Percentiles rank a stretch among this genome's conserved stretches.
Evolutionary conservation across 2,113 vertebrate species (phyloP).

Genomic region (Planiliza haematocheilus): DNA sequence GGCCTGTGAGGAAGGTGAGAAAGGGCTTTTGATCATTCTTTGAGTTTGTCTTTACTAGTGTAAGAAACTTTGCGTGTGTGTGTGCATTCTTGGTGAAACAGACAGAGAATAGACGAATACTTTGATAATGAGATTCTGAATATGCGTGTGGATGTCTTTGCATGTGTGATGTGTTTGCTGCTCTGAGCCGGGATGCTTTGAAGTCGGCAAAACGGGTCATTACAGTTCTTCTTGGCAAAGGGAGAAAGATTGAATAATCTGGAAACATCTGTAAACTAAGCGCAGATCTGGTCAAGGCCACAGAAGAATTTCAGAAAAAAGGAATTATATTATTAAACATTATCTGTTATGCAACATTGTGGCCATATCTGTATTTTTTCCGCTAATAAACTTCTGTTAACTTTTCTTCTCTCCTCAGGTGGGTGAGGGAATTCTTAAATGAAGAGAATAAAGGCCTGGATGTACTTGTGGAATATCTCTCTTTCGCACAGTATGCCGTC

Average conservation of each 20-base stretch:
- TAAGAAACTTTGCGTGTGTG: conserved; percentile 11
- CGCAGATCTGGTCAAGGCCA: background rate
- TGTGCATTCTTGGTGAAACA: background rate
- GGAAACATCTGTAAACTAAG: conserved; percentile 11
- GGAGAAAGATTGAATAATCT: conserved; percentile 9
- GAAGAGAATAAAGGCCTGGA: conserved; percentile 98
- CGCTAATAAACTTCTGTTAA: no score
- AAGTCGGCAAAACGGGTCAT: conserved; percentile 30
- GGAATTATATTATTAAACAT: background rate
- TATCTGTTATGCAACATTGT: no score
- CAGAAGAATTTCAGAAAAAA: background rate
- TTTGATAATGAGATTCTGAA: conserved; percentile 34
- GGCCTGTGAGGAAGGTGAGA: conserved; percentile 48
- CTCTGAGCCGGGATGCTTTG: conserved; percentile 39
- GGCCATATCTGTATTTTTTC: no score
- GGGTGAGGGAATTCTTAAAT: conserved; percentile 98
- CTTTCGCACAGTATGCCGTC: conserved; percentile 98
- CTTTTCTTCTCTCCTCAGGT: conserved; percentile 80
- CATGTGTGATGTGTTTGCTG: conserved; percentile 30
- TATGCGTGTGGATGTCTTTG: conserved; percentile 9
- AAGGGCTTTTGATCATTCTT: conserved; percentile 61
- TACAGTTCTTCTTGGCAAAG: conserved; percentile 32
- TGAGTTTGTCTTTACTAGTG: conserved; percentile 23
- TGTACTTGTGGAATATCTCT: conserved; percentile 97
- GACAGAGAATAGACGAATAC: conserved; percentile 14